A percentile compares a stretch with the other conserved stretches of the same genome.
Conservation (phyloP, 2,888 invertebrate genomes). For the Limnephilus auricula region DNA sequence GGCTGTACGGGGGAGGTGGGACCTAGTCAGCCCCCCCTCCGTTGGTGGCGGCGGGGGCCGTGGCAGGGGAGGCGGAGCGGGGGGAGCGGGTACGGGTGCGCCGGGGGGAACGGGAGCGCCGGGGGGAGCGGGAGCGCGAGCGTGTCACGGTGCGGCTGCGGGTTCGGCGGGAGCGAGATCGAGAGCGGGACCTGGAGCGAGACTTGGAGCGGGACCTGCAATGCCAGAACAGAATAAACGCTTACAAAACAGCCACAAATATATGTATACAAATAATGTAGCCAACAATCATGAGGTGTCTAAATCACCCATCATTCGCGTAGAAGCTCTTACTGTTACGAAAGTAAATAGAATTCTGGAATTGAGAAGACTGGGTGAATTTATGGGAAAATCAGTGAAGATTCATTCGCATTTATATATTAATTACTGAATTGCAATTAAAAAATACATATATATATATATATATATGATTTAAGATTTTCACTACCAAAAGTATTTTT, state of each 20-base stretch:
- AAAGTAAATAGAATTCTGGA: neutral
- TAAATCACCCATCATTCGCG: neutral
- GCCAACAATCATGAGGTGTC: neutral
- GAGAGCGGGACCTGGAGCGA: conserved; percentile 80
- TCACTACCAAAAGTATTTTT: no score
- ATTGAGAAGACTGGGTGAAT: neutral
- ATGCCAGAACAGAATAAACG: conserved; percentile 24
- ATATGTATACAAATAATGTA: neutral
- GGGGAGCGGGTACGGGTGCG: conserved; percentile 72
- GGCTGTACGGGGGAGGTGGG: neutral
- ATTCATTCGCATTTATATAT: neutral
- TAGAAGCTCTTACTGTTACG: neutral
- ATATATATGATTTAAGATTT: no score
- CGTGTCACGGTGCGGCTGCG: conserved; percentile 74
- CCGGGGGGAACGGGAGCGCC: conserved; percentile 71
- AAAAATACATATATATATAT: no score
- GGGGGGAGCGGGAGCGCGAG: conserved; percentile 75
- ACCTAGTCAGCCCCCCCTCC: conserved; percentile 67
- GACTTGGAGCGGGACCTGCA: conserved; percentile 70
- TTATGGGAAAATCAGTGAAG: neutral
- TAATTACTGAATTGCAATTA: neutral
- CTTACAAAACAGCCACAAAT: neutral
- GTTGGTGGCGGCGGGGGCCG: conserved; percentile 70
- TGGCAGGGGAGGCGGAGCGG: conserved; percentile 70
- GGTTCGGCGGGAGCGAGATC: conserved; percentile 80